Conservation (phyloP, 2,797 vertebrate species). For the Sebastes paucispinis region DNA sequence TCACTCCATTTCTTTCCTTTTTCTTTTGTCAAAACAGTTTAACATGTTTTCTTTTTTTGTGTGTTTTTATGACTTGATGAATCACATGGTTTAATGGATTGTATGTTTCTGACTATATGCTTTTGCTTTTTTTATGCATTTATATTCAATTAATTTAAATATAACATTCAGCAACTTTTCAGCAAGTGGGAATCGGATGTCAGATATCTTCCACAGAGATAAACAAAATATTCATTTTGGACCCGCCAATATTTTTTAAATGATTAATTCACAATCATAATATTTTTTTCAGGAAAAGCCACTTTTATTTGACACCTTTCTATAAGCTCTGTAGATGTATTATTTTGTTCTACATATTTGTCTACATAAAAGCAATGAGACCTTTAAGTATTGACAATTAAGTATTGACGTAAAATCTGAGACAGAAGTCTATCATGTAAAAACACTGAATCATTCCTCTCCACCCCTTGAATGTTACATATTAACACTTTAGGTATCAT, state of each 20-base stretch:
- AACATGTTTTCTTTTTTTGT: neutral
- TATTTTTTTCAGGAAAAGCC: no score
- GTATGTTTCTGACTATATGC: neutral
- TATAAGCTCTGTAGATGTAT: no score
- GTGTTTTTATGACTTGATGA: neutral
- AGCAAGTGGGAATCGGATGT: no score
- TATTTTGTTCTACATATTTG: no score
- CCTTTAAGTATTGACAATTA: neutral
- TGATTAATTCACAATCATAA: no score
- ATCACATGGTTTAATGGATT: neutral
- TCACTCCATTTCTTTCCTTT: neutral
- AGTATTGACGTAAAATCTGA: neutral
- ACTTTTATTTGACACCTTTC: no score
- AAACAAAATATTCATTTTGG: no score
- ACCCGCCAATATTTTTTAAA: no score
- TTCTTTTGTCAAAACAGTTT: neutral
- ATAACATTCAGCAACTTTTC: no score
- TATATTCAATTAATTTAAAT: neutral
- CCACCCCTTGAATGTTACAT: conserved; percentile 4
- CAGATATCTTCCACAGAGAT: no score
- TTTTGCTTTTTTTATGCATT: neutral
- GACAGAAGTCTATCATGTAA: neutral
- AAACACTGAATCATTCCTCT: conserved; percentile 28
- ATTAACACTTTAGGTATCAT: conserved; percentile 8
- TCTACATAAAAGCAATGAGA: no score